Percentiles rank a stretch among this genome's conserved stretches.
Evolutionary conservation across 2,797 vertebrate species (phyloP).

Genomic region (Netta rufina): DNA sequence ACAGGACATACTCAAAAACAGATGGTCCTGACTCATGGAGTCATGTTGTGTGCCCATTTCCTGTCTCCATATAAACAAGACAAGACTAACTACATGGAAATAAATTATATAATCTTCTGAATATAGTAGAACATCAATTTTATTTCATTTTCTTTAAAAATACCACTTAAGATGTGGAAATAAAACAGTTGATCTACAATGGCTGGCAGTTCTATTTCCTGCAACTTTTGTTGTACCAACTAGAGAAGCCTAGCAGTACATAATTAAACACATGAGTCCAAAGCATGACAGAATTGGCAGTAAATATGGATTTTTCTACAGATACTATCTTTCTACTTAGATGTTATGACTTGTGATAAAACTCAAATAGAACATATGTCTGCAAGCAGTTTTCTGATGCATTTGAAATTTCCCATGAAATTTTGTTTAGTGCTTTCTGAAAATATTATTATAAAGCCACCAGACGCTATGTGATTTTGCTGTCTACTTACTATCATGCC

Average conservation of each 20-base stretch:
- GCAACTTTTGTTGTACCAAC: neutral
- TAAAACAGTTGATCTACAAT: neutral
- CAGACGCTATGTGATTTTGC: neutral
- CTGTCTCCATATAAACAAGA: neutral
- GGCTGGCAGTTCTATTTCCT: neutral
- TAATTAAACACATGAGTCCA: neutral
- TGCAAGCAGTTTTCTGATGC: neutral
- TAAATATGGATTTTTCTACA: neutral
- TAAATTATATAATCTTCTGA: neutral
- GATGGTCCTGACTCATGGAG: slow-evolving; percentile 1
- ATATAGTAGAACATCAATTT: neutral
- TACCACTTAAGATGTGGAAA: neutral
- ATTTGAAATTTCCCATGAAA: neutral
- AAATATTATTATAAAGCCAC: neutral
- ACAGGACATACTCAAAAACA: neutral
- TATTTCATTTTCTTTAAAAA: neutral
- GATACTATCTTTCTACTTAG: neutral
- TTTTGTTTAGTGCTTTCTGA: neutral
- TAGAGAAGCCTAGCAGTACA: neutral
- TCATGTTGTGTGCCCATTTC: neutral
- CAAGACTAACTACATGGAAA: neutral
- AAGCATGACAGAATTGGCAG: neutral
- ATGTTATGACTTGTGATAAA: neutral
- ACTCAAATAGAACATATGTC: neutral
- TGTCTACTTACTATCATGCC: neutral